Percentiles rank a stretch among this genome's conserved stretches.
Conservation (phyloP, 1,140 invertebrate species). For the Drosophila mojavensis region DNA sequence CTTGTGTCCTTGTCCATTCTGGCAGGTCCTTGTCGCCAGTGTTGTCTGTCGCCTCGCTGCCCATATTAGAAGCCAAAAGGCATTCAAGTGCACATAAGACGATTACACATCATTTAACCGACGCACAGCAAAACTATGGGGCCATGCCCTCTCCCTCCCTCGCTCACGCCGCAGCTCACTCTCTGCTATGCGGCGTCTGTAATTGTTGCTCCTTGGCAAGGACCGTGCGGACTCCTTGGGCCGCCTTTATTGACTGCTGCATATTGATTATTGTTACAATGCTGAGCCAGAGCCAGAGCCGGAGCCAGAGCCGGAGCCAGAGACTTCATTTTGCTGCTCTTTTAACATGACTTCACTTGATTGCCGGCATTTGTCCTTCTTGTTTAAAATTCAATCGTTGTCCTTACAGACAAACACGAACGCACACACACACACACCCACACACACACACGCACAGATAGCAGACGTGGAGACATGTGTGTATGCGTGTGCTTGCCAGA, state of each 20-base stretch:
- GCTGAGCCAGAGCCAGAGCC: constrained; percentile 3
- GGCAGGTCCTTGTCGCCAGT: constrained; percentile 51
- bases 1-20: constrained; percentile 24
- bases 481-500: constrained; percentile 5
- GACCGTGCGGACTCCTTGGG: constrained; percentile 13
- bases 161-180: background rate
- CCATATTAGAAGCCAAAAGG: constrained; percentile 83
- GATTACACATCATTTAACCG: constrained; percentile 84
- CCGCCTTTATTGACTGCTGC: constrained; percentile 72
- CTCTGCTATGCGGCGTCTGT: constrained; percentile 30
- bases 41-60: constrained; percentile 48
- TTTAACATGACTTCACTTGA: constrained; percentile 68
- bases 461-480: constrained; percentile 9
- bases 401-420: constrained; percentile 4
- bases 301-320: background rate
- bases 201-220: constrained; percentile 68
- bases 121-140: constrained; percentile 76
- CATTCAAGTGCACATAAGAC: constrained; percentile 84
- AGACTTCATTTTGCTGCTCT: constrained; percentile 50
- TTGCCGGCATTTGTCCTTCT: constrained; percentile 72
- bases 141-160: background rate
- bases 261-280: constrained; percentile 78
- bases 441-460: background rate
- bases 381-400: constrained; percentile 79
- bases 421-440: background rate